A percentile compares a stretch with the other conserved stretches of the same genome.
phyloP scores from a whole-genome alignment of 2,797 vertebrate genomes.

The Pangasius mekongensis region DNA sequence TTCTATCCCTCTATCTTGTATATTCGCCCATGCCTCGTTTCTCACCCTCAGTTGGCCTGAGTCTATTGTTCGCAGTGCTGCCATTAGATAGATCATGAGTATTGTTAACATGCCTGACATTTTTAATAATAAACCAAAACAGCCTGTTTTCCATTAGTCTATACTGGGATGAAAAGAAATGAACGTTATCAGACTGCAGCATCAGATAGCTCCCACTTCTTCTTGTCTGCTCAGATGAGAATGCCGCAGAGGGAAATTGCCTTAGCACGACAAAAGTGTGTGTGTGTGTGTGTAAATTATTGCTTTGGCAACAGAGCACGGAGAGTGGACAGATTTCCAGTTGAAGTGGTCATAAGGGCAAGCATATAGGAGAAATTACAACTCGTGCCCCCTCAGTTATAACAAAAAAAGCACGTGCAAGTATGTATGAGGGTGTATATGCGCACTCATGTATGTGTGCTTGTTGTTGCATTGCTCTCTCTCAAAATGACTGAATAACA shows the following conservation, averaged over 20 bases:
- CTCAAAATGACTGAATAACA: not conserved
- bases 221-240: constrained; percentile 25
- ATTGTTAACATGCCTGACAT: constrained; percentile 37
- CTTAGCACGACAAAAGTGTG: constrained; percentile 22
- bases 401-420: not conserved
- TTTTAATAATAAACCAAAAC: constrained; percentile 43
- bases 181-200: constrained; percentile 16
- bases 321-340: constrained; percentile 2
- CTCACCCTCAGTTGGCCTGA: constrained; percentile 8
- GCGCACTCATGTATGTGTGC: not conserved
- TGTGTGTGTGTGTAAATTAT: not conserved
- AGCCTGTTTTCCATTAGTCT: constrained; percentile 1
- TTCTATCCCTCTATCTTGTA: not conserved
- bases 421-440: not conserved
- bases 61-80: constrained; percentile 35
- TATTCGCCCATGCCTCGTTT: not conserved
- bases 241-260: constrained; percentile 36
- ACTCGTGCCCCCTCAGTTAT: not conserved
- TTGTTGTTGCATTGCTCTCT: not conserved
- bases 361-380: constrained; percentile 10
- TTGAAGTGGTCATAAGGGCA: not conserved
- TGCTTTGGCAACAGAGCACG: not conserved
- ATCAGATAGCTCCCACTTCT: constrained; percentile 27
- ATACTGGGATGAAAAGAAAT: constrained; percentile 33
- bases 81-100: constrained; percentile 36